Base-by-base conservation (phyloP, 2,113 vertebrate genomes). In the Nibea albiflora region DNA sequence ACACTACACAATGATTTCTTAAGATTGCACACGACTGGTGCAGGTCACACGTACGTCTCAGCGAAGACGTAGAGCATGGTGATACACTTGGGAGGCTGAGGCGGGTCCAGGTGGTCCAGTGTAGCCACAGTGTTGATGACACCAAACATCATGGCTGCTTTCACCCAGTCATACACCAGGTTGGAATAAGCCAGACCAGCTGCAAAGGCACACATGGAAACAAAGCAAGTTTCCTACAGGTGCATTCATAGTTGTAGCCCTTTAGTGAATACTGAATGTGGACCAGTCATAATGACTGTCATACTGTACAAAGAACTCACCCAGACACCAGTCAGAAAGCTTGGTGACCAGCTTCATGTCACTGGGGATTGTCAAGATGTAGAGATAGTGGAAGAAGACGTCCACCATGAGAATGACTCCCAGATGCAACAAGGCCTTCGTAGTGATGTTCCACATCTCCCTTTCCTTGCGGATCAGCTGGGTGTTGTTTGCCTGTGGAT, bases 141-240 rank as follows among this genome's bases (percentile, higher is more conserved):
- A 0, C 98, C 97, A 12, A 99, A 99, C 95, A 99, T 97, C 72
- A 98, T 96, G 0, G 97, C 97, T 0, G 98, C 92, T 85, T 99
- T 99, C 89, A 99, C 96, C 98, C 98, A 99, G 89, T 99, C 98
- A 0, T 99, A 99, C 83, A 99, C 97, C 93, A 99, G 87, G 92
- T 99, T 99, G 49, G 95, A 97, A 77, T 99, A 99, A 17, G 98
- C 98, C 82, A 99, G 85, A 76, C 97, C 97, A 86, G 97, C 98
- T 99, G 89, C n/a, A 76, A 53, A 61, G 26, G 24, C 0, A 47
- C 20, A 69, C 58, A 61, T 10, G 17, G 4, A 63, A 66, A 63
- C 14, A 50, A 78, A 56, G 35, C 12, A n/a, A 19, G 4, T 28
- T 50, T 39, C 35, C 35, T 39, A 39, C 35, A 39, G 35, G 35